phyloP scores from a whole-genome alignment of 2,797 vertebrate species.

The Macrochelys suwanniensis region DNA sequence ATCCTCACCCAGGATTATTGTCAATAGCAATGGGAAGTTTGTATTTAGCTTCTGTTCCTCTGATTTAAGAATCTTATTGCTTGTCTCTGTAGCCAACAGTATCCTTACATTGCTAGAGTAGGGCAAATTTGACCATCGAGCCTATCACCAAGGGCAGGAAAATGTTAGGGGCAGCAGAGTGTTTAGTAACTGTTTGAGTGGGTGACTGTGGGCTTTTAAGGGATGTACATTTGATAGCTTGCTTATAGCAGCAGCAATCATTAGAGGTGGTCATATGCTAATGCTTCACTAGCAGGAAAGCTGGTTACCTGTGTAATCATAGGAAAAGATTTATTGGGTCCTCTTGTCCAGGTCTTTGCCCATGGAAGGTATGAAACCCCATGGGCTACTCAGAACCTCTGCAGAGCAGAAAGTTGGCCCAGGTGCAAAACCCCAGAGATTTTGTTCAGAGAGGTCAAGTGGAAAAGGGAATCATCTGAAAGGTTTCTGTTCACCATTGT shows the following conservation, averaged over 20 bases:
- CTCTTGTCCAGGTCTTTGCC: not conserved
- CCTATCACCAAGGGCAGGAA: not conserved
- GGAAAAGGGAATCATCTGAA: not conserved
- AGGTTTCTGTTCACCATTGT: accelerated
- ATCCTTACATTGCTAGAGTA: not conserved
- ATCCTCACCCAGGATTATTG: constrained; percentile 52
- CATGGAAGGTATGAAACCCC: not conserved
- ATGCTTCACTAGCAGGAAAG: not conserved
- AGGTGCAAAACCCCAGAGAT: not conserved
- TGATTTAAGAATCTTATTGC: constrained; percentile 44
- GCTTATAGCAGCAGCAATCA: not conserved
- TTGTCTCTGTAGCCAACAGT: not conserved
- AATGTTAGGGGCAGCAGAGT: not conserved
- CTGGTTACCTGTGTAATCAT: not conserved
- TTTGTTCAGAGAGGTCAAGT: not conserved
- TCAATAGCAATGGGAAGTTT: constrained; percentile 41
- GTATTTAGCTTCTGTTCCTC: constrained; percentile 45
- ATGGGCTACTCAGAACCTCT: not conserved
- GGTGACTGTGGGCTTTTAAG: not conserved
- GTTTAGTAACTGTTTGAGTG: not conserved
- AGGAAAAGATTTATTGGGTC: not conserved
- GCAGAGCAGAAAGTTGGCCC: not conserved
- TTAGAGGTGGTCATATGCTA: not conserved
- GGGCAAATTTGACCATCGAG: not conserved
- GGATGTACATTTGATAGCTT: not conserved